These are phyloP conservation scores for Canis aureus DNA, from an alignment of 2,113 vertebrate species.

Conservation along the genomic window DNA sequence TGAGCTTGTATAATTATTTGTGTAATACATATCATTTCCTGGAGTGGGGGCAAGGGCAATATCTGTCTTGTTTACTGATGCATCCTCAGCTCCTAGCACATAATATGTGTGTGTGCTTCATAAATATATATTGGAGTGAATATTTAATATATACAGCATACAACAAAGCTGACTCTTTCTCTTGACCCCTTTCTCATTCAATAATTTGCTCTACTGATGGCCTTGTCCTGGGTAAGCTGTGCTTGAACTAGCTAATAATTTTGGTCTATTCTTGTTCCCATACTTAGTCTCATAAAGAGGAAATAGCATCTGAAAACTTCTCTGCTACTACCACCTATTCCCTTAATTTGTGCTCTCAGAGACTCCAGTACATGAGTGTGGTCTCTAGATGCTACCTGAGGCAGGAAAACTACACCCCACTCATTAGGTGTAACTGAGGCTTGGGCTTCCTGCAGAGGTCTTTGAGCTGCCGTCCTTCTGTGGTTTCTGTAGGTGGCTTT, in stretches of 20 bases:
- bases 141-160: slow-evolving; percentile 2
- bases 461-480: background rate
- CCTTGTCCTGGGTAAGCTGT: background rate
- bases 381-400: background rate
- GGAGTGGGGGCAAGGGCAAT: background rate
- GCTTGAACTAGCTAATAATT: background rate
- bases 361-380: background rate
- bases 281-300: background rate
- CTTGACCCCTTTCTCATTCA: background rate
- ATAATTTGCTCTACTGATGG: background rate
- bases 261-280: background rate
- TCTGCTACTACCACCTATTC: background rate
- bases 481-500: slow-evolving; percentile 68
- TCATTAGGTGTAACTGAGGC: background rate
- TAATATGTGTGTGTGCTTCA: background rate
- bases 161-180: background rate
- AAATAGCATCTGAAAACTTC: background rate
- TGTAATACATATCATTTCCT: background rate
- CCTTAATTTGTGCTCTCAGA: background rate
- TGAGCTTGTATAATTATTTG: background rate
- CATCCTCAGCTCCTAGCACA: background rate
- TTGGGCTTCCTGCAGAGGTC: background rate
- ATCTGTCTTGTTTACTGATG: background rate
- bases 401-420: background rate
- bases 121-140: no score